Conservation (phyloP, 2,797 vertebrate species). For the Eulemur coronatus region DNA sequence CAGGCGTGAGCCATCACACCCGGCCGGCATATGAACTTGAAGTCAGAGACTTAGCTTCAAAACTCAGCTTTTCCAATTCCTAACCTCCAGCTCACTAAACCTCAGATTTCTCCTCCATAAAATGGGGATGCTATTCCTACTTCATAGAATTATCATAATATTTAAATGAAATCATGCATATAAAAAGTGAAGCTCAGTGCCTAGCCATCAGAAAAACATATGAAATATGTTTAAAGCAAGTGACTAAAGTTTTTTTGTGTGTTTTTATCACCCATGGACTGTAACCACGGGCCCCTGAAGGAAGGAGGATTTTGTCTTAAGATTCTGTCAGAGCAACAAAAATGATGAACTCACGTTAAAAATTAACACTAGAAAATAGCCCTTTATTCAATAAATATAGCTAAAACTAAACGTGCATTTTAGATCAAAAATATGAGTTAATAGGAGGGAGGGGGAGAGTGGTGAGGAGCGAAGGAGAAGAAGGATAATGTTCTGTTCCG, state of each 20-base stretch:
- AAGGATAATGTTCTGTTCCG: rapidly evolving
- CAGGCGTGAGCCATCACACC: no score
- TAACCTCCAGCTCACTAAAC: not conserved
- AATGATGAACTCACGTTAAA: not conserved
- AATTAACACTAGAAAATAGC: not conserved
- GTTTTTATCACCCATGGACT: not conserved
- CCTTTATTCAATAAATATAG: not conserved
- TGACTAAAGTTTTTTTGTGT: not conserved
- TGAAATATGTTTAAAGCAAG: not conserved
- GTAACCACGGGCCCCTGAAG: not conserved
- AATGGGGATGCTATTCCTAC: not conserved
- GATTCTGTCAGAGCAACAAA: not conserved
- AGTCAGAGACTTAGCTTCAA: not conserved
- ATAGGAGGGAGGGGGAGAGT: not conserved
- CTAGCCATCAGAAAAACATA: not conserved
- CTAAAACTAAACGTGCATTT: not conserved
- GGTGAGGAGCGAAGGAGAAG: not conserved
- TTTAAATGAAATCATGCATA: not conserved
- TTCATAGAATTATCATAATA: not conserved
- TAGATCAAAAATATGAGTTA: not conserved
- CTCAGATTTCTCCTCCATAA: not conserved
- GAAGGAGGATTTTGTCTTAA: not conserved
- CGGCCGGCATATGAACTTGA: not conserved
- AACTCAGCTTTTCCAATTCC: not conserved
- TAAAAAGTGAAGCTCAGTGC: not conserved